These are phyloP conservation scores for Drosophila sp. DNA, from an alignment of 1,140 invertebrate genomes.

Conservation along the genomic window DNA sequence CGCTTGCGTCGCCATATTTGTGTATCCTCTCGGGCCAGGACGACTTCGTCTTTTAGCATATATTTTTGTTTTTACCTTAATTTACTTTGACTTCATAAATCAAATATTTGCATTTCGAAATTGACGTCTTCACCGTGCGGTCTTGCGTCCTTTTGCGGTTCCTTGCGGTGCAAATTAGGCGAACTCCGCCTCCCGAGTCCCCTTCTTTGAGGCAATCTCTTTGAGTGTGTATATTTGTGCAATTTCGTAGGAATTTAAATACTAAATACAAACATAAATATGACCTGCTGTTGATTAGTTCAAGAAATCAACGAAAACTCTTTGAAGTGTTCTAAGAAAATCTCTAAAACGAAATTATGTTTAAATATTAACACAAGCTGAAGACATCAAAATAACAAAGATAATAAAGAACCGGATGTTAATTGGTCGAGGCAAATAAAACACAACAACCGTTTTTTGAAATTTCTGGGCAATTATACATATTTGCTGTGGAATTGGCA, in stretches of 20 bases:
- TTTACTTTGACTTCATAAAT: constrained; percentile 78
- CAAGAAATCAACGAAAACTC: constrained; percentile 26
- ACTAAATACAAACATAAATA: constrained; percentile 54
- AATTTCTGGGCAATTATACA: constrained; percentile 43
- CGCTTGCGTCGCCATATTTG: constrained; percentile 40
- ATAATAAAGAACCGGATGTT: constrained; percentile 42
- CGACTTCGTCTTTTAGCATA: constrained; percentile 29
- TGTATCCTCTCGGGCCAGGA: constrained; percentile 26
- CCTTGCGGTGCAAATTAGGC: constrained; percentile 26
- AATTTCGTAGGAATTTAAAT: constrained; percentile 36
- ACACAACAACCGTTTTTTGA: constrained; percentile 15
- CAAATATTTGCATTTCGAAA: constrained; percentile 83
- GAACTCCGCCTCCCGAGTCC: background rate
- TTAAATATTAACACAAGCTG: constrained; percentile 67
- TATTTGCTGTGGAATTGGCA: constrained; percentile 8
- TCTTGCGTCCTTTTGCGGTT: constrained; percentile 50
- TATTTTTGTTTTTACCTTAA: constrained; percentile 73
- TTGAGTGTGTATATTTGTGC: constrained; percentile 13
- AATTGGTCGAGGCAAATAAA: constrained; percentile 56
- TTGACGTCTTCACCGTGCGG: constrained; percentile 79
- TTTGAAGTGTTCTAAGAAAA: constrained; percentile 54
- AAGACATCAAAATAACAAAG: constrained; percentile 43
- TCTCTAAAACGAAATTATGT: constrained; percentile 33
- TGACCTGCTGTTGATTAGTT: constrained; percentile 56
- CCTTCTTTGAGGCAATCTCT: background rate